These are phyloP conservation scores for Xanthorhoe designata DNA, from an alignment of 2,888 invertebrate genomes.

Conservation along the genomic window DNA sequence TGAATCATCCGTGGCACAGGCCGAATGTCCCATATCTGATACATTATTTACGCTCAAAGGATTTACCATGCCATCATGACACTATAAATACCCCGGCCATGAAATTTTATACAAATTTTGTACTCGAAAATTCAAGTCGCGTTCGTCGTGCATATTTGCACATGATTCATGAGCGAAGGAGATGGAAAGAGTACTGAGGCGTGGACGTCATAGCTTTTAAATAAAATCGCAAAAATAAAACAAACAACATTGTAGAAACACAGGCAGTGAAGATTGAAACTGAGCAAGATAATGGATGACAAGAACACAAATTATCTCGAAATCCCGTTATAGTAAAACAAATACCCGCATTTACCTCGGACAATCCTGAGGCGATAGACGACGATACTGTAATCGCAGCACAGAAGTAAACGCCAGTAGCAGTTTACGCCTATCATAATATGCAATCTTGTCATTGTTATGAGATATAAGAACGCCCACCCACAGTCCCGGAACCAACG, in stretches of 20 bases:
- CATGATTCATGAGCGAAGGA: conserved; percentile 48
- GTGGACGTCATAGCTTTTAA: conserved; percentile 16
- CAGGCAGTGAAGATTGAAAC: conserved; percentile 24
- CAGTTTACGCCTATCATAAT: conserved; percentile 47
- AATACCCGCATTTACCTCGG: conserved; percentile 25
- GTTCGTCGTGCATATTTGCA: conserved; percentile 39
- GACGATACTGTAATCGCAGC: conserved; percentile 33
- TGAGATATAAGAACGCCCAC: conserved; percentile 51
- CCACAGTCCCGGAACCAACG: conserved; percentile 62
- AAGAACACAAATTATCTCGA: conserved; percentile 26
- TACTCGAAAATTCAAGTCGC: conserved; percentile 44
- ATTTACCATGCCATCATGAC: conserved; percentile 40
- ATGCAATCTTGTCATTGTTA: conserved; percentile 59
- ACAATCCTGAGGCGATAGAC: conserved; percentile 28
- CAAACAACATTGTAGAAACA: conserved; percentile 1
- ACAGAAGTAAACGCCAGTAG: conserved; percentile 33
- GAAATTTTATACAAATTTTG: conserved; percentile 46
- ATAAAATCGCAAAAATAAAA: conserved; percentile 1
- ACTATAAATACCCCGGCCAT: conserved; percentile 42
- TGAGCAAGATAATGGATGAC: conserved; percentile 24
- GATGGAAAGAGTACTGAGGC: conserved; percentile 30
- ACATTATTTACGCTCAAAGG: conserved; percentile 64
- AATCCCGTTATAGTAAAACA: conserved; percentile 28
- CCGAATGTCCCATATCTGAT: conserved; percentile 58
- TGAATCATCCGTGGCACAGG: conserved; percentile 40